Conservation (phyloP, 1,140 invertebrate species). For the Artemia franciscana region DNA sequence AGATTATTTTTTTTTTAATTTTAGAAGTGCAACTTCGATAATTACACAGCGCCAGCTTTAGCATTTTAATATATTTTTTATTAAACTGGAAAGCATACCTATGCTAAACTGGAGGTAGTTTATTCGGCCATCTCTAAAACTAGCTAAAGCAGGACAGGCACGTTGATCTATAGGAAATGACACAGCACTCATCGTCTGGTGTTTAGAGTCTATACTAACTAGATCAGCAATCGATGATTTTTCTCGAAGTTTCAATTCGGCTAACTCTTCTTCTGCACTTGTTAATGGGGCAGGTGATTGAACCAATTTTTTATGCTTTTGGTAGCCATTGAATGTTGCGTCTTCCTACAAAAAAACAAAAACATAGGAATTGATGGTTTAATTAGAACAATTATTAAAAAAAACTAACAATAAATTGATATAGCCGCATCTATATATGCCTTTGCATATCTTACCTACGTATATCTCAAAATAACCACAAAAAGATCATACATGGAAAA, state of each 20-base stretch:
- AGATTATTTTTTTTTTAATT: too few species aligned
- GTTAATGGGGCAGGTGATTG: conserved; percentile 68
- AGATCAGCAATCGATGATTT: conserved; percentile 33
- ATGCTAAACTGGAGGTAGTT: conserved; percentile 35
- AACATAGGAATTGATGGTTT: too few species aligned
- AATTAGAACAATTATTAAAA: too few species aligned
- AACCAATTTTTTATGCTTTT: conserved; percentile 45
- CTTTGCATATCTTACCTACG: too few species aligned
- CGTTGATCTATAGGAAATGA: conserved; percentile 71
- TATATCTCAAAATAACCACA: too few species aligned
- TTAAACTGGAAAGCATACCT: too few species aligned
- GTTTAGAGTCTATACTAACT: conserved; percentile 56
- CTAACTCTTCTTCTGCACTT: conserved; percentile 62
- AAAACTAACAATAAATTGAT: too few species aligned
- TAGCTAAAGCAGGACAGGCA: conserved; percentile 42
- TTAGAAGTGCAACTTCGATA: too few species aligned
- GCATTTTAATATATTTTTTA: too few species aligned
- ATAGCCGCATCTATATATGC: too few species aligned
- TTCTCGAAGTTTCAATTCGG: conserved; percentile 49
- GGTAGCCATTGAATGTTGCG: conserved; percentile 52
- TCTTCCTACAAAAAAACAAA: conserved; percentile 35
- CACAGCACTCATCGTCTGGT: conserved; percentile 74
- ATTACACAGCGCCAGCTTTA: too few species aligned
- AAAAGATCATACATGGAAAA: too few species aligned
- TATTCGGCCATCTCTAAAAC: conserved; percentile 24